Evolutionary conservation across 2,113 vertebrate species (phyloP).

Genomic region (Sinocyclocheilus rhinocerous): DNA sequence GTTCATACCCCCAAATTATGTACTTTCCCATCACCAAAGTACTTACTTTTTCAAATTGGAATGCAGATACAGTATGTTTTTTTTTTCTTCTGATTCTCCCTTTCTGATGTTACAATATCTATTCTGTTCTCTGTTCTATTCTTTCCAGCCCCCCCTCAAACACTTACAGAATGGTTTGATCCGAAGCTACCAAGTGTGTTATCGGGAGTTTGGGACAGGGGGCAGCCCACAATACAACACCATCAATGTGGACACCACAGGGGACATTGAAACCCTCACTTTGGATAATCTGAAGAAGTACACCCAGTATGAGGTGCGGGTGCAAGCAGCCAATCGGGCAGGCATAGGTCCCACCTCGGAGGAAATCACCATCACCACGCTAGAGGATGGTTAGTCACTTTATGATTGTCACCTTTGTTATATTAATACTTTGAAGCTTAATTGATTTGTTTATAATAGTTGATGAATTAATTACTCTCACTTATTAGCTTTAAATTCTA

Average conservation of each 20-base stretch:
- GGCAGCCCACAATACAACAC: conserved; percentile 97
- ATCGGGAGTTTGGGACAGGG: conserved; percentile 92
- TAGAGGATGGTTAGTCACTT: conserved; percentile 87
- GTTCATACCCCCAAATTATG: no score
- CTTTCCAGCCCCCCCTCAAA: conserved; percentile 86
- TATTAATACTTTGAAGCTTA: not conserved
- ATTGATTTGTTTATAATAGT: not conserved
- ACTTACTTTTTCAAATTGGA: no score
- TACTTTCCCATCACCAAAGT: no score
- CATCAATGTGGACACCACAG: conserved; percentile 93
- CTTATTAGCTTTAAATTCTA: not conserved
- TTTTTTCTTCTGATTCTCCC: no score
- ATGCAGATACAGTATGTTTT: no score
- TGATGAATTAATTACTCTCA: not conserved
- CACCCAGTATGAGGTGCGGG: conserved; percentile 97
- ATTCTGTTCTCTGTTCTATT: no score
- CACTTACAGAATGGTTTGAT: conserved; percentile 96
- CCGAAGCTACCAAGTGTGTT: conserved; percentile 97
- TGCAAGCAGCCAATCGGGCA: conserved; percentile 96
- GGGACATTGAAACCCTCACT: conserved; percentile 89
- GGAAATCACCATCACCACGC: conserved; percentile 95
- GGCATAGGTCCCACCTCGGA: conserved; percentile 97
- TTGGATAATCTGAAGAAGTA: conserved; percentile 97
- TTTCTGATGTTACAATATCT: not conserved
- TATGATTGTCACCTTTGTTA: not conserved